Evolutionary conservation across 2,888 invertebrate species (phyloP).

Genomic region (Ctenicera cuprea): DNA sequence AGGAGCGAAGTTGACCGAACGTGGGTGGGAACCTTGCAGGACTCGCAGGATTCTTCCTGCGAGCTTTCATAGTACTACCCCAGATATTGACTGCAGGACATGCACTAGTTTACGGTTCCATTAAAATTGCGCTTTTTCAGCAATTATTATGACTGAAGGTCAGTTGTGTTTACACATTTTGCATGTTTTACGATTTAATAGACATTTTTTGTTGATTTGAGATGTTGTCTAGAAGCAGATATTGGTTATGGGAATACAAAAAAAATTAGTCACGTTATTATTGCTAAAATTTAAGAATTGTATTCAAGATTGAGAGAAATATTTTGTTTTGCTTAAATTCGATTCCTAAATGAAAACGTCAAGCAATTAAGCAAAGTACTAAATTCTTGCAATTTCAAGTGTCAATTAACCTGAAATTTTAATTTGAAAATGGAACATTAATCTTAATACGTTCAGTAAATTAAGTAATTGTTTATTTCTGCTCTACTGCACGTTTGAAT

Average conservation of each 20-base stretch:
- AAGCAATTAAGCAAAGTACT: no score
- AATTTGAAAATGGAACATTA: no score
- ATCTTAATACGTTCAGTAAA: no score
- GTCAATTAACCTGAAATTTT: no score
- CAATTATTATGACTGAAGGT: conserved; percentile 61
- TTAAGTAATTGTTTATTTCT: no score
- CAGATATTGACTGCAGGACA: conserved; percentile 48
- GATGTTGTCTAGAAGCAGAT: conserved; percentile 7
- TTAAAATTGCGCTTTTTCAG: conserved; percentile 38
- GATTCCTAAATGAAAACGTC: no score
- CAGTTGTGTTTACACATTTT: conserved; percentile 54
- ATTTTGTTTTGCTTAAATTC: no score
- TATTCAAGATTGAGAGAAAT: no score
- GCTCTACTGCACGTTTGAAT: no score
- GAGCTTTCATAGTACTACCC: conserved; percentile 47
- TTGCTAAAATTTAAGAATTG: no score
- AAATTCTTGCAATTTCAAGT: no score
- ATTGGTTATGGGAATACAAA: neutral
- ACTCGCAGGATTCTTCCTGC: conserved; percentile 42
- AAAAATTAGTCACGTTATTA: no score
- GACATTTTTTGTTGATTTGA: neutral
- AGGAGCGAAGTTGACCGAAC: conserved; percentile 32
- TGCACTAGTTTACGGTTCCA: conserved; percentile 41
- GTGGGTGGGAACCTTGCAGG: conserved; percentile 47
- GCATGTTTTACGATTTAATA: conserved; percentile 43